These are phyloP conservation scores for Elmis aenea DNA, from an alignment of 2,888 invertebrate genomes.

Conservation along the genomic window DNA sequence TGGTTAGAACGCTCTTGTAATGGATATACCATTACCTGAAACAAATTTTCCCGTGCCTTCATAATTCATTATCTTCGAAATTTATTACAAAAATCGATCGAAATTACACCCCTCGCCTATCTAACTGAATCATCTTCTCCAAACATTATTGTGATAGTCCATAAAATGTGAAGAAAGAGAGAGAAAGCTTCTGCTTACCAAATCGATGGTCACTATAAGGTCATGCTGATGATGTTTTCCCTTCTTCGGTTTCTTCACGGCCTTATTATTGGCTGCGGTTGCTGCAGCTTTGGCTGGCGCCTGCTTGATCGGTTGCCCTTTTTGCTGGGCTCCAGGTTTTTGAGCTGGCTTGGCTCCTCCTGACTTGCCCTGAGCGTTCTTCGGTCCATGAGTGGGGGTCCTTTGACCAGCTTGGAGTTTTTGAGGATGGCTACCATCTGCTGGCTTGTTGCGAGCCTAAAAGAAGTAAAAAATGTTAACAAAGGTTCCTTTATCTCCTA, in stretches of 20 bases:
- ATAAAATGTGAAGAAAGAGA: too few species aligned
- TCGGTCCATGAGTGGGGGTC: slow-evolving; percentile 54
- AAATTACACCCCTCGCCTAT: too few species aligned
- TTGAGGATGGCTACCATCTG: slow-evolving; percentile 70
- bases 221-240: slow-evolving; percentile 78
- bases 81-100: too few species aligned
- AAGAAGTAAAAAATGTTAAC: too few species aligned
- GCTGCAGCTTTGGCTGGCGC: slow-evolving; percentile 58
- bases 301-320: slow-evolving; percentile 66
- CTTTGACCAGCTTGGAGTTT: slow-evolving; percentile 66
- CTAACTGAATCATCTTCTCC: too few species aligned
- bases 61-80: too few species aligned
- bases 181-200: slow-evolving; percentile 72
- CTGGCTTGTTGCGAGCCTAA: slow-evolving; percentile 78
- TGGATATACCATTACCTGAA: too few species aligned
- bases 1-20: too few species aligned
- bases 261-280: slow-evolving; percentile 55
- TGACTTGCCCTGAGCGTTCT: slow-evolving; percentile 52
- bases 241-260: slow-evolving; percentile 70
- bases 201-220: slow-evolving; percentile 73
- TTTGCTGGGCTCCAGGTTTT: slow-evolving; percentile 65
- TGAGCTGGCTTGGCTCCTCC: slow-evolving; percentile 57
- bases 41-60: too few species aligned
- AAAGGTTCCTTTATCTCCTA: too few species aligned
- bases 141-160: too few species aligned